These are phyloP conservation scores for Ellobius talpinus DNA, from an alignment of 2,113 vertebrate species.

Conservation along the genomic window DNA sequence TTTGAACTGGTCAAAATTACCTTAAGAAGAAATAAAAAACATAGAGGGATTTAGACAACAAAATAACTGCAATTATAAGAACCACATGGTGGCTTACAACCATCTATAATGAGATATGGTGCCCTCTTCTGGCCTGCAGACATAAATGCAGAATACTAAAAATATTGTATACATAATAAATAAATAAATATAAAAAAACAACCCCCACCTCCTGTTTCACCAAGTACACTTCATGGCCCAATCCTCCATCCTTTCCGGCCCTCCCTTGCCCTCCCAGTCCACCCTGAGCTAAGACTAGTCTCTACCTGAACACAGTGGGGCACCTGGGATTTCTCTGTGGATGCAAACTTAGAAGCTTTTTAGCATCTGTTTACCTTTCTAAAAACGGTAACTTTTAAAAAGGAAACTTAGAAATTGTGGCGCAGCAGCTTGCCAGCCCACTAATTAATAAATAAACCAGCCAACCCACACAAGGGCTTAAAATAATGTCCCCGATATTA, in stretches of 20 bases:
- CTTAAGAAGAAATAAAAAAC: slow-evolving; percentile 83
- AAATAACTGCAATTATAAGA: background rate
- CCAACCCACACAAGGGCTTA: background rate
- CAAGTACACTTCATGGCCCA: background rate
- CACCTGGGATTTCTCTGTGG: background rate
- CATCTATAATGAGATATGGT: no score
- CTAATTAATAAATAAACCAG: background rate
- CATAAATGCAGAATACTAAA: no score
- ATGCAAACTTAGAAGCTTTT: background rate
- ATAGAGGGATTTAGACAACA: background rate
- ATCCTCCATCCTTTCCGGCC: no score
- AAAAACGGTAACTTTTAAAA: background rate
- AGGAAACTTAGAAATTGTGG: no score
- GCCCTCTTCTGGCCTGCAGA: no score
- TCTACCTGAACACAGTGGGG: background rate
- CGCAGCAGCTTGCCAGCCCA: background rate
- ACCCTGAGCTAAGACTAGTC: background rate
- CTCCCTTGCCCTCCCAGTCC: background rate
- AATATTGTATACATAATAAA: no score
- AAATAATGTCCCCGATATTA: background rate
- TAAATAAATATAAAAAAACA: no score
- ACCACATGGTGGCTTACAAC: no score
- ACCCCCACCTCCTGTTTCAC: background rate
- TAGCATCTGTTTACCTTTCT: background rate
- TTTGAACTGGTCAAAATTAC: slow-evolving; percentile 89